Conservation (phyloP, 2,797 vertebrate species). For the Pipistrellus pygmaeus region DNA sequence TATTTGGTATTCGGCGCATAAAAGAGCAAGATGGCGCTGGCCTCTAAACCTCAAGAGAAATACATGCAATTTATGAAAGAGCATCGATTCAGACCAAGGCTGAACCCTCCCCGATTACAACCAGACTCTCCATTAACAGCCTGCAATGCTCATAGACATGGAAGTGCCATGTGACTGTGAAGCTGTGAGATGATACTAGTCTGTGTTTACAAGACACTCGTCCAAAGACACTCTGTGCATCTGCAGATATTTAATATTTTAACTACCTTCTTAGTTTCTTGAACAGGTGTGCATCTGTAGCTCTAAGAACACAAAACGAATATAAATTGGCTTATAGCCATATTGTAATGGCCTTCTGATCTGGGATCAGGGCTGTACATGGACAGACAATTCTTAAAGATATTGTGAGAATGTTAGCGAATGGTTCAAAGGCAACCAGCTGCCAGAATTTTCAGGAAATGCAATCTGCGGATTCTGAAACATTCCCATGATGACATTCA, state of each 20-base stretch:
- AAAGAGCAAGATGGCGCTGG: not conserved
- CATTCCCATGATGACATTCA: not conserved
- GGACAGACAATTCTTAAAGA: not conserved
- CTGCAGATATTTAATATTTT: conserved; percentile 34
- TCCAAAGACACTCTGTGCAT: not conserved
- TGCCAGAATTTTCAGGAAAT: not conserved
- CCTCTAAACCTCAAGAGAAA: not conserved
- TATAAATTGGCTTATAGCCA: not conserved
- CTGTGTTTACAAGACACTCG: not conserved
- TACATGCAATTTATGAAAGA: not conserved
- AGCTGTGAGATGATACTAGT: not conserved
- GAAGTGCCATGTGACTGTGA: not conserved
- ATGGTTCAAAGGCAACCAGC: not conserved
- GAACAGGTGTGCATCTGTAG: not conserved
- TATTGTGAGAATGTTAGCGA: conserved; percentile 12
- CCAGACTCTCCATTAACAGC: conserved; percentile 31
- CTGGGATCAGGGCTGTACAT: not conserved
- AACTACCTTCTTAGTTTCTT: not conserved
- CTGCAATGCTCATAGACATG: conserved; percentile 41
- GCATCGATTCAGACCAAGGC: conserved; percentile 2
- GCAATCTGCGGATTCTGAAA: not conserved
- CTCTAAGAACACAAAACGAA: conserved; percentile 20
- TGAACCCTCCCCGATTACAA: not conserved
- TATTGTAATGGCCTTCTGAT: conserved; percentile 26
- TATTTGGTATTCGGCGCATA: conserved; percentile 1